Conservation (phyloP, 2,888 invertebrate genomes). For the Anodontia alba region DNA sequence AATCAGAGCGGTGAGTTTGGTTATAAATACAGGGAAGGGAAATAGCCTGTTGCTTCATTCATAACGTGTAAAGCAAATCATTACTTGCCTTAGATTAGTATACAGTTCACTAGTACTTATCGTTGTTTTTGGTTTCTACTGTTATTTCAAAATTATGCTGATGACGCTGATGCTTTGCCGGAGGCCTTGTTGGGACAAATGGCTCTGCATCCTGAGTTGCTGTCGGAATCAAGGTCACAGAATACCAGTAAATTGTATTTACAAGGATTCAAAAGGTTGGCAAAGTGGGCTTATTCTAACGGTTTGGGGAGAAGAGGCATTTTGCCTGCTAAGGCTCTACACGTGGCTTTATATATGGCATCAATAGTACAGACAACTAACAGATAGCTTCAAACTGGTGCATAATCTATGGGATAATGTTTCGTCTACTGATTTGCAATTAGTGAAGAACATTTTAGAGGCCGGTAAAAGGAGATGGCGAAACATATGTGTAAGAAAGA, state of each 20-base stretch:
- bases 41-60: no score
- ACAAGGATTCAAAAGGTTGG: slow-evolving; percentile 46
- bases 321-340: slow-evolving; percentile 47
- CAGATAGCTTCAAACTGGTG: slow-evolving; percentile 45
- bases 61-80: no score
- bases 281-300: slow-evolving; percentile 31
- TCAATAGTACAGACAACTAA: no score
- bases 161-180: slow-evolving; percentile 28
- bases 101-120: slow-evolving; percentile 25
- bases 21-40: no score
- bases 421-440: slow-evolving; percentile 32
- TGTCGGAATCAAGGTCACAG: no score
- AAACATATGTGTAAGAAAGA: slow-evolving; percentile 39
- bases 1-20: no score
- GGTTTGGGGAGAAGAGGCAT: slow-evolving; percentile 30
- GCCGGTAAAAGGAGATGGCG: slow-evolving; percentile 31
- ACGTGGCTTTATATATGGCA: slow-evolving; percentile 41
- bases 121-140: slow-evolving; percentile 31
- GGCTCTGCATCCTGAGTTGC: slow-evolving; percentile 28
- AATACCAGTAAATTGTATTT: slow-evolving; percentile 11
- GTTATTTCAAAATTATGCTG: slow-evolving; percentile 31
- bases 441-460: slow-evolving; percentile 30
- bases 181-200: slow-evolving; percentile 36
- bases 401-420: slow-evolving; percentile 25
- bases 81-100: no score